Conservation (phyloP, 2,797 vertebrate genomes). For the Eleutherodactylus coqui region DNA sequence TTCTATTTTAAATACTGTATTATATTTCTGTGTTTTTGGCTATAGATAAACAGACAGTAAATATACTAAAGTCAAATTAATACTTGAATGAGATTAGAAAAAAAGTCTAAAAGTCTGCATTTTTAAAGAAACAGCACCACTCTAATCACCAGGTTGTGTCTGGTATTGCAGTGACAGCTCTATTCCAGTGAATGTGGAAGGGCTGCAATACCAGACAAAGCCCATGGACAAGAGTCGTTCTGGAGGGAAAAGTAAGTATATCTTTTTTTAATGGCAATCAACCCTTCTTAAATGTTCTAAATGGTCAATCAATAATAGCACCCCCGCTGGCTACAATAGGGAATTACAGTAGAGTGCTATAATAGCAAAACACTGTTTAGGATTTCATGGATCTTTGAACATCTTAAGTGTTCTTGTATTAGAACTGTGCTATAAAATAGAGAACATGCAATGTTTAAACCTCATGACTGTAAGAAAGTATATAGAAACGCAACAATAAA, state of each 20-base stretch:
- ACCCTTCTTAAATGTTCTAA: neutral
- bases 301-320: neutral
- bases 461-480: constrained; percentile 28
- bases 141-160: neutral
- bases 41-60: no score
- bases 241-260: no score
- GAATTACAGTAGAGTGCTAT: neutral
- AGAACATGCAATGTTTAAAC: constrained; percentile 20
- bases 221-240: neutral
- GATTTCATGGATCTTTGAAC: constrained; percentile 21
- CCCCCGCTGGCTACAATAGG: neutral
- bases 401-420: constrained; percentile 27
- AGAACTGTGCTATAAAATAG: constrained; percentile 29
- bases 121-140: neutral
- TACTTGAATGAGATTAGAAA: no score
- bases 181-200: neutral
- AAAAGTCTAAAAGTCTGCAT: no score
- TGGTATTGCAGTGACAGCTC: neutral
- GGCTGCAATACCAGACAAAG: neutral
- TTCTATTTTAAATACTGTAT: no score
- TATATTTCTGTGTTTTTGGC: no score
- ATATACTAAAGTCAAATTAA: no score
- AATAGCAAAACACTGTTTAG: constrained; percentile 5
- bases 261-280: neutral
- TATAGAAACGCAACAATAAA: constrained; percentile 37